These are phyloP conservation scores for Colletes latitarsis DNA, from an alignment of 1,140 invertebrate genomes.

Conservation along the genomic window DNA sequence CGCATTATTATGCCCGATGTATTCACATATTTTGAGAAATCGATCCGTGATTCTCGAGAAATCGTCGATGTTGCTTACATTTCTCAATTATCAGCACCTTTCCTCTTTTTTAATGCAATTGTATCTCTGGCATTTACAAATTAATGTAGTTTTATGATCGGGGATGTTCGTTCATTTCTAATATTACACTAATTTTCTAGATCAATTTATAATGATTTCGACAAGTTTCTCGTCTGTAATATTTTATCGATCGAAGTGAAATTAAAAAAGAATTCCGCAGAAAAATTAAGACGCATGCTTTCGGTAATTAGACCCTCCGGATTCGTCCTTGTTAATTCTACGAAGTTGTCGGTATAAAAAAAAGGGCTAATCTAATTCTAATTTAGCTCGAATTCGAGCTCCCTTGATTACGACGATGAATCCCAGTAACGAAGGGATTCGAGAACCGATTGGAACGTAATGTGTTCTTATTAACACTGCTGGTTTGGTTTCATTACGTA, in stretches of 20 bases:
- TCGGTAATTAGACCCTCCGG: not conserved
- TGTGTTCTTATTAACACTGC: conserved; percentile 11
- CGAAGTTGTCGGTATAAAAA: not conserved
- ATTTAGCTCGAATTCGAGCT: not conserved
- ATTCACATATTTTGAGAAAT: not conserved
- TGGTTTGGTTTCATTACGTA: conserved; percentile 1
- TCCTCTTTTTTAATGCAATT: too few relatives aligned
- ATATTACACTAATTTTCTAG: too few relatives aligned
- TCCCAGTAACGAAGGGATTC: conserved; percentile 19
- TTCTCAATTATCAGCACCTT: too few relatives aligned
- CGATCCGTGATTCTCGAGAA: not conserved
- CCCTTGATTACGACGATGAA: conserved; percentile 20
- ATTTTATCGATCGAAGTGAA: too few relatives aligned
- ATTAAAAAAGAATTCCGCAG: not conserved
- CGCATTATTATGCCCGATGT: not conserved
- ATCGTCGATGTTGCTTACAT: not conserved
- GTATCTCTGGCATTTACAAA: too few relatives aligned
- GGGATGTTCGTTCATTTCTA: too few relatives aligned
- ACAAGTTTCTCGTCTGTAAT: not conserved
- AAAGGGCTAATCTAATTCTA: conserved; percentile 16
- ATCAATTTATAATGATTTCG: too few relatives aligned
- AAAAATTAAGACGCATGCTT: not conserved
- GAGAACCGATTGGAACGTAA: conserved; percentile 17
- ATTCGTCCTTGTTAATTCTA: not conserved
- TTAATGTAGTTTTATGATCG: too few relatives aligned